Percentiles rank a stretch among this genome's conserved stretches.
Conservation (phyloP, 1,140 invertebrate species). For the Drosophila navojoa region DNA sequence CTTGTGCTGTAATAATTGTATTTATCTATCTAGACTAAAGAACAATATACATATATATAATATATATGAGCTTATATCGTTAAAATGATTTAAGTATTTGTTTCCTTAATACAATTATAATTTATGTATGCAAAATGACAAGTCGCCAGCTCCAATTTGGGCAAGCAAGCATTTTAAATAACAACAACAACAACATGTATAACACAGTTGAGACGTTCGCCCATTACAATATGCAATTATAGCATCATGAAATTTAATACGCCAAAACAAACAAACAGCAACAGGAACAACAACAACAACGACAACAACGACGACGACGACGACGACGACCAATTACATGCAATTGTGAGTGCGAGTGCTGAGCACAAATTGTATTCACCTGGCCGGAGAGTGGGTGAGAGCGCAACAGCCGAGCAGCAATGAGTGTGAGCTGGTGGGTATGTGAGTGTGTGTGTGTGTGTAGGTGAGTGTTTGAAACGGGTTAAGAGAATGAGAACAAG, state of each 20-base stretch:
- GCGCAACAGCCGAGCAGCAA: conserved; percentile 21
- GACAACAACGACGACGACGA: conserved; percentile 30
- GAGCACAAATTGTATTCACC: conserved; percentile 35
- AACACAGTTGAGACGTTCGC: conserved; percentile 29
- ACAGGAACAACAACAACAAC: conserved; percentile 40
- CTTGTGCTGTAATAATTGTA: too few species aligned
- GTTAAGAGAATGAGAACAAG: conserved; percentile 81
- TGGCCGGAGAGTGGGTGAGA: conserved; percentile 53
- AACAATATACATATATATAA: too few species aligned
- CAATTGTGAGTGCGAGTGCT: conserved; percentile 48
- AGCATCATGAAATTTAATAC: conserved; percentile 75
- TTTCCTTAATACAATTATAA: conserved; percentile 20
- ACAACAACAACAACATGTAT: conserved; percentile 29
- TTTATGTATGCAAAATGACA: conserved; percentile 26
- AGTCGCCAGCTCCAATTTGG: conserved; percentile 41
- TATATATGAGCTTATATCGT: background rate
- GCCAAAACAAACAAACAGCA: conserved; percentile 61
- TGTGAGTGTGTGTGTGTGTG: conserved; percentile 25
- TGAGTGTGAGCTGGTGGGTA: background rate
- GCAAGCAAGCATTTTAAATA: conserved; percentile 28
- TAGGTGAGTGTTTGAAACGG: conserved; percentile 56
- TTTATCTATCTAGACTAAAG: background rate
- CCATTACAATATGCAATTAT: conserved; percentile 72
- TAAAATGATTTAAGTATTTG: background rate
- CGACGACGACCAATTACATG: conserved; percentile 59